Conservation (phyloP, 2,888 invertebrate genomes). For the Callinectes sapidus region DNA sequence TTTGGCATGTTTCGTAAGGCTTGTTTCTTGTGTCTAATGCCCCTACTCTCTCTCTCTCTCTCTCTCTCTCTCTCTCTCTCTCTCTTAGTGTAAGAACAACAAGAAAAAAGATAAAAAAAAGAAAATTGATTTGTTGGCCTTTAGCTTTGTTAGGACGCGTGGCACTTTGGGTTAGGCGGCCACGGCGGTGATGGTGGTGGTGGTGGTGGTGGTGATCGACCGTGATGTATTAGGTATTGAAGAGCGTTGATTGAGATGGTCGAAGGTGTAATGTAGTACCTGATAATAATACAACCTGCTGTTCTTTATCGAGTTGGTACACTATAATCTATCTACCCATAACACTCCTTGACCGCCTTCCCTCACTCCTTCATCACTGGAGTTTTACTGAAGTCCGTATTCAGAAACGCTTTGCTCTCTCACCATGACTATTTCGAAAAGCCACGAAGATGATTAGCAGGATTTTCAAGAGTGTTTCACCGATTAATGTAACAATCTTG, state of each 20-base stretch:
- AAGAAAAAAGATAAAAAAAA: background rate
- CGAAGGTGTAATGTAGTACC: background rate
- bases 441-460: too few relatives aligned
- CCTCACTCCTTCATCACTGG: too few relatives aligned
- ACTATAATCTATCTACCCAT: background rate
- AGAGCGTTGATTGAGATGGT: background rate
- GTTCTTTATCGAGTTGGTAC: background rate
- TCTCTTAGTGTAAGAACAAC: background rate
- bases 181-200: background rate
- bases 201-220: background rate
- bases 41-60: background rate
- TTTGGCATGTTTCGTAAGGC: background rate
- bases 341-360: too few relatives aligned
- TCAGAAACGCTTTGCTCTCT: too few relatives aligned
- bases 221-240: background rate
- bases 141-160: background rate
- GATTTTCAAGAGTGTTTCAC: too few relatives aligned
- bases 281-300: background rate
- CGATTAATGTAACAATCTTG: too few relatives aligned
- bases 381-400: too few relatives aligned
- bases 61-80: slow-evolving; percentile 38
- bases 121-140: background rate
- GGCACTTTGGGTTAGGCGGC: background rate
- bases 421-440: too few relatives aligned
- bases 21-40: background rate